Evolutionary conservation across 2,113 vertebrate species (phyloP), one percentile per base, ranked within the genome.

Genomic region (Gymnorhina tibicen): DNA sequence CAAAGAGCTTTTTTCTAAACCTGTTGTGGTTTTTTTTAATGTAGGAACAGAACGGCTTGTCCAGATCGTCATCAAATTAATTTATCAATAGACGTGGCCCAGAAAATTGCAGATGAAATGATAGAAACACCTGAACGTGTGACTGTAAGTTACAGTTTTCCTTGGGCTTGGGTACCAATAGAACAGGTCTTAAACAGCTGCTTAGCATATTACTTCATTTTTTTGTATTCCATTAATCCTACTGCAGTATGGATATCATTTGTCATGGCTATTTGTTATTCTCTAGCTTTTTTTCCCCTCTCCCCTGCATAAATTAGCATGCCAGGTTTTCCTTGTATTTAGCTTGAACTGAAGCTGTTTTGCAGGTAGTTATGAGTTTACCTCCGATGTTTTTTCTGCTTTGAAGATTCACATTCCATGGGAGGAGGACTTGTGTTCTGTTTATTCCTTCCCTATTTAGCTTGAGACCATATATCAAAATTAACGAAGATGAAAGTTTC

Each of bases 1-100:
- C 6, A 52, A 44, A 59, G 12, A 66, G 23, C 4, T 24, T 58
- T 41, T 46, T 83, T 85, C 47, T 94, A 56, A 91, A 96, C 75
- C 33, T 27, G 0, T 32, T 16, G 4, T 21, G 19, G 1, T 6
- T 10, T 24, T 21, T 66, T 50, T 69, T 84, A 52, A 67, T 87
- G 8, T 82, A 98, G 98, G 96, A 90, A 96, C 75, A 96, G 91
- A 96, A 92, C 69, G 14, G 35, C 22, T 3, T 98, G 98, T 91
- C 97, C 96, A 80, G 95, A 98, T 91, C 95, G 98, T 81, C 98
- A 98, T 76, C 79, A 47, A 39, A 32, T 98, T 89, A 97, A 96
- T 91, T 68, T 84, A 67, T 87, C 97, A 85, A 59, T 64, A 60
- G 98, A 98, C 20, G 19, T n/a, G 17, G 78, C 96, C 41, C 96